These are phyloP conservation scores for Dolomedes plantarius DNA, from an alignment of 2,888 invertebrate species.

Conservation along the genomic window DNA sequence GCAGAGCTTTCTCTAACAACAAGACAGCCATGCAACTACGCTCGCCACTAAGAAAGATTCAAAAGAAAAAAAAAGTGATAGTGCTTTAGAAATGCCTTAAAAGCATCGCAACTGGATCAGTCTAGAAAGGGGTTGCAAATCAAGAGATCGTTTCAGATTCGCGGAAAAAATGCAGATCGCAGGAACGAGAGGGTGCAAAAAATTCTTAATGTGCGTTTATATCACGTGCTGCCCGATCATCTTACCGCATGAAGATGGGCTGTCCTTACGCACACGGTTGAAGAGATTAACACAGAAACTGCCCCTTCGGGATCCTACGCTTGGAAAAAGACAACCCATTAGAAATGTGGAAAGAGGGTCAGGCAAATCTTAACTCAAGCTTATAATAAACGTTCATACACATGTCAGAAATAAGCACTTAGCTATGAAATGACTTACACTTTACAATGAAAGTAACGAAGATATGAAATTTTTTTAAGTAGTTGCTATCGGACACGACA, in stretches of 20 bases:
- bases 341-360: not conserved
- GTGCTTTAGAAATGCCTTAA: not conserved
- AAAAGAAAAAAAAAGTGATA: not conserved
- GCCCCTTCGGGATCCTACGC: constrained; percentile 72
- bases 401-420: too few species aligned
- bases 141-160: not conserved
- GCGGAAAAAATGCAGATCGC: not conserved
- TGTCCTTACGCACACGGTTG: constrained; percentile 72
- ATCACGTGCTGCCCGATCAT: not conserved
- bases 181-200: not conserved
- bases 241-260: constrained; percentile 70
- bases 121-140: not conserved
- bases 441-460: too few species aligned
- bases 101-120: not conserved
- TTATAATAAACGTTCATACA: too few species aligned
- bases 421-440: too few species aligned
- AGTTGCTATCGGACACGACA: too few species aligned
- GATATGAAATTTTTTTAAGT: too few species aligned
- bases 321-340: constrained; percentile 68
- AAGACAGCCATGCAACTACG: constrained; percentile 6
- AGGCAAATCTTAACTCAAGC: not conserved
- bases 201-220: not conserved
- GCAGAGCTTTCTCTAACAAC: not conserved
- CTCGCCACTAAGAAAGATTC: not conserved
- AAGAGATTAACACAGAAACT: constrained; percentile 73